A percentile compares a stretch with the other conserved stretches of the same genome.
Evolutionary conservation across 2,888 invertebrate species (phyloP).

Genomic region (Cantharis flavilabris): DNA sequence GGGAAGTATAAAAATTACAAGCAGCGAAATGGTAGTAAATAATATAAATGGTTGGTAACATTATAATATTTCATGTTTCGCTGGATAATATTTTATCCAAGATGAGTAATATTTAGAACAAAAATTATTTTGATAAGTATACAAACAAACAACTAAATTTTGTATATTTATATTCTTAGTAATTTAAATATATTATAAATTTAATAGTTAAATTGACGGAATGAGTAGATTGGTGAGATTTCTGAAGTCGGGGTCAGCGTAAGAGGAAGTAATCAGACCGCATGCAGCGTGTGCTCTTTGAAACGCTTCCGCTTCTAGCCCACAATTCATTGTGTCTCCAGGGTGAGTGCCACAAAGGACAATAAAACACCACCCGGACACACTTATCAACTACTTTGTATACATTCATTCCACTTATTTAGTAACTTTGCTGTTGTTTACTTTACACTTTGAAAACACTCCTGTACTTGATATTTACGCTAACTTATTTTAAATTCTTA

Average conservation of each 20-base stretch:
- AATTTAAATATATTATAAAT: background rate
- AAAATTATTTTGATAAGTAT: background rate
- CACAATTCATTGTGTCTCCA: constrained; percentile 36
- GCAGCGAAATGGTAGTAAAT: no score
- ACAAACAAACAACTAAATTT: background rate
- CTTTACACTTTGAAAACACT: constrained; percentile 21
- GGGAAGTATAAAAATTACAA: no score
- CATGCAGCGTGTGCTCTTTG: constrained; percentile 44
- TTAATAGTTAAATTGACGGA: constrained; percentile 2
- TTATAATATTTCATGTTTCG: background rate
- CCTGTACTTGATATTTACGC: constrained; percentile 8
- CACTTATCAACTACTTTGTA: constrained; percentile 38
- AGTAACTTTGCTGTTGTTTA: constrained; percentile 25
- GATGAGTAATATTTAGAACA: background rate
- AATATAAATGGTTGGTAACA: background rate
- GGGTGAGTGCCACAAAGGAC: constrained; percentile 39
- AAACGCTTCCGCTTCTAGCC: constrained; percentile 42
- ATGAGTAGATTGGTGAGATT: constrained; percentile 15
- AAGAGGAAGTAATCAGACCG: constrained; percentile 45
- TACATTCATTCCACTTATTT: constrained; percentile 28
- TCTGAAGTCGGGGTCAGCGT: constrained; percentile 30
- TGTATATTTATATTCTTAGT: background rate
- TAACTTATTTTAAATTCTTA: constrained; percentile 18
- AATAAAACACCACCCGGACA: constrained; percentile 44
- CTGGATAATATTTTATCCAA: background rate